Evolutionary conservation across 2,797 vertebrate genomes (phyloP), one percentile per base, ranked within the genome.

Genomic region (Borostomias antarcticus): DNA sequence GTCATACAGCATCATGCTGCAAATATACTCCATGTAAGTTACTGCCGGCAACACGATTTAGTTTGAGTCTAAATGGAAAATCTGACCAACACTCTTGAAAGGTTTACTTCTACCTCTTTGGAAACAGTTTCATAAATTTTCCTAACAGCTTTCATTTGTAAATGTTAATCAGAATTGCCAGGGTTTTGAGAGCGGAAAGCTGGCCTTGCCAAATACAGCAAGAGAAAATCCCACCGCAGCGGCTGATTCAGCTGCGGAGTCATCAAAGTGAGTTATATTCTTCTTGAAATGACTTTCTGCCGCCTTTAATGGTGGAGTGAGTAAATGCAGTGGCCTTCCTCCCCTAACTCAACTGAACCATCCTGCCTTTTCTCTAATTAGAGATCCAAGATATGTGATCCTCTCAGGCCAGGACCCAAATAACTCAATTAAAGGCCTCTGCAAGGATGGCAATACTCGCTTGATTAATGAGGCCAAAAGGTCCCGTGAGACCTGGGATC

Each of bases 211-310:
- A 19, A 21, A 35, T 35, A 23, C 17, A 58, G 9, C 19, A 19
- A 58, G 32, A 23, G 56, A 37, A 10, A 32, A 58, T 19, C 30
- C 21, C 30, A 58, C n/a, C 9, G 40, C 37, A 60, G 45, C 33
- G 40, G 53, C 10, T 63, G 45, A 70, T 53, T 65, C 64, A 65
- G 67, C 67, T 53, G 59, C 52, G 32, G 32, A 51, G 67, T 62
- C 61, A 66, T 66, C 67, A 73, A 54, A 53, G 58, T 71, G 73
- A 79, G 64, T 79, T 66, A 73, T 75, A 45, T 32, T 62, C 51
- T 35, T 32, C 62, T 68, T 66, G 69, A 75, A 74, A 76, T 62
- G 37, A 73, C 64, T 66, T 76, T 67, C 62, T 30, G 62, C 26
- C 58, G 63, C 62, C 76, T 17, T 43, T 68, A 78, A 62, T 72